Evolutionary conservation across 2,797 vertebrate genomes (phyloP).

Genomic region (Agapornis canus): DNA sequence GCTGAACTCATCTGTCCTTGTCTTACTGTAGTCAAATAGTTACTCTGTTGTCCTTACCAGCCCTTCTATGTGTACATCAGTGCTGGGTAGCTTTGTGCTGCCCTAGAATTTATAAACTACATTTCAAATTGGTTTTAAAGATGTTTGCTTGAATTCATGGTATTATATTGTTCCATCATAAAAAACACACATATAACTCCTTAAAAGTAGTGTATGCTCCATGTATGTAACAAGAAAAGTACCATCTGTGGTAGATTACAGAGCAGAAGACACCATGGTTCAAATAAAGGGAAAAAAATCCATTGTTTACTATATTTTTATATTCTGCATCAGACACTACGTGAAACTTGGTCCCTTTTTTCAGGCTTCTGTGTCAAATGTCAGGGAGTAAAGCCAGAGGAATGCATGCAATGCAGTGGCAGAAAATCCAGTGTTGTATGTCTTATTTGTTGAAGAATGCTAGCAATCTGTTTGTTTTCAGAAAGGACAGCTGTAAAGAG

Average conservation of each 20-base stretch:
- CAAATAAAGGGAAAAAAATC: slow-evolving; percentile 19
- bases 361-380: slow-evolving; percentile 14
- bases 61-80: background rate
- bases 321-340: background rate
- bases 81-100: background rate
- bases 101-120: background rate
- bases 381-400: background rate
- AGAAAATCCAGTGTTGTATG: background rate
- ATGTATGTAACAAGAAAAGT: background rate
- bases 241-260: background rate
- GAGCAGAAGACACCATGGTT: slow-evolving; percentile 20
- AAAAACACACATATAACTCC: background rate
- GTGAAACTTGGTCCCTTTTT: background rate
- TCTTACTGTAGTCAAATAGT: background rate
- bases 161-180: background rate
- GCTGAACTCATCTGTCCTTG: background rate
- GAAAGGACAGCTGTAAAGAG: background rate
- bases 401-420: background rate
- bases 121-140: background rate
- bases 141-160: background rate
- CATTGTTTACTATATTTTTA: slow-evolving; percentile 19
- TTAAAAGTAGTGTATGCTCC: background rate
- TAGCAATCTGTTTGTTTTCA: background rate
- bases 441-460: background rate
- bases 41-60: background rate